These are phyloP conservation scores for Ornithorhynchus anatinus DNA, from an alignment of 2,113 vertebrate species.

Conservation along the genomic window DNA sequence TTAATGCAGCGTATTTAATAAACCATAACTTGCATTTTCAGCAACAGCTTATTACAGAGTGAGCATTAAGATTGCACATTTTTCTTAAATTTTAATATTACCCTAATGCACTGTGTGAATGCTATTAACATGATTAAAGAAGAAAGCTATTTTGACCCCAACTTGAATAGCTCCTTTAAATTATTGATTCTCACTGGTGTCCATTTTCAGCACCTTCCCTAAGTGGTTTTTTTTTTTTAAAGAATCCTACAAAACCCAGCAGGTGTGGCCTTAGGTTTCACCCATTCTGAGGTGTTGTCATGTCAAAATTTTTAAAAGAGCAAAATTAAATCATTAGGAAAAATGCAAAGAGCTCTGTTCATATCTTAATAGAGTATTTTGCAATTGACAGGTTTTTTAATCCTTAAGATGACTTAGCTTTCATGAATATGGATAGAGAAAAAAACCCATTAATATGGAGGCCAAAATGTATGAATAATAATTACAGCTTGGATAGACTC, in stretches of 20 bases:
- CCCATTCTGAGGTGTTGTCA: neutral
- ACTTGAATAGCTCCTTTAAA: constrained; percentile 16
- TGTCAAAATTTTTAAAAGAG: constrained; percentile 9
- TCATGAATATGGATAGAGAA: neutral
- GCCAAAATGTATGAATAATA: neutral
- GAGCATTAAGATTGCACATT: neutral
- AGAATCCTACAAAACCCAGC: no score
- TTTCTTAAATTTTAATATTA: constrained; percentile 25
- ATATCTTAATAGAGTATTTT: neutral
- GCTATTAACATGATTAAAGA: neutral
- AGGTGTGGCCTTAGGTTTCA: no score
- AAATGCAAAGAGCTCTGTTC: neutral
- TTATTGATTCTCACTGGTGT: neutral
- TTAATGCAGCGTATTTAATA: neutral
- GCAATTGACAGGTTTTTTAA: accelerated
- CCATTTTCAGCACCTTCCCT: neutral
- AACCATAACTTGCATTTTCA: neutral
- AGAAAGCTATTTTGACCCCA: constrained; percentile 4
- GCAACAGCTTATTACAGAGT: neutral
- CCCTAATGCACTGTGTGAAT: neutral
- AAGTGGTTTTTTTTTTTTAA: constrained; percentile 7
- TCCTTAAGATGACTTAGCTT: accelerated
- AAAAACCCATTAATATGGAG: neutral
- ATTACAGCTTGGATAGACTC: neutral
- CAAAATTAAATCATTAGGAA: neutral